Evolutionary conservation across 2,888 invertebrate species (phyloP), one percentile per base, ranked within the genome.

Genomic region (Hedya salicella): DNA sequence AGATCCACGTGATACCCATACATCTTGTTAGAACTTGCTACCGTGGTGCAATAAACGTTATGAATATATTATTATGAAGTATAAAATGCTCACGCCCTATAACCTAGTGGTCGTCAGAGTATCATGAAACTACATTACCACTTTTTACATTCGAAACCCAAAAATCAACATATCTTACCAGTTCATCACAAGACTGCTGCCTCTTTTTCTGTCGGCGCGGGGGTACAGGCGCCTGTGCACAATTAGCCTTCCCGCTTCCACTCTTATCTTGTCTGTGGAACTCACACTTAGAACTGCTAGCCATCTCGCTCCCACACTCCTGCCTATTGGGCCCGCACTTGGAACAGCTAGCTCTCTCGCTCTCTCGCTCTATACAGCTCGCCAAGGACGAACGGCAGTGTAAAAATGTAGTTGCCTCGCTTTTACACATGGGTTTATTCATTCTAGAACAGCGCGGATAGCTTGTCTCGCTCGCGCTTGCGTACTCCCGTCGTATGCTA

Each of bases 161-260:
- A n/a, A n/a, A n/a, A n/a, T n/a, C n/a, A n/a, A 25, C 0, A 25
- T 4, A 25, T 6, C 25, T 25, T 63, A 86, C 85, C 48, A 67
- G 72, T 42, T 77, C 73, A 4, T 62, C 64, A 42, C 73, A 69
- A 62, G 71, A 14, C 54, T 21, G 32, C 25, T 64, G 32, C 61
- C 76, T 82, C 70, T 82, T 83, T 68, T 73, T 78, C 16, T 75
- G 64, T 39, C 85, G 74, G 8, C 73, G 74, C 8, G 84, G 83
- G 13, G 83, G 83, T 16, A 76, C 77, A 4, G 87, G 82, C 48
- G 81, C 78, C 5, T 79, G 68, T 5, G 82, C 78, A 48, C 79
- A 76, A 69, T 79, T 78, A 6, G 78, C 68, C 25, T 59, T 65
- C 46, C 73, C 80, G 68, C 77, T 77, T 75, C 76, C 85, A 63